phyloP scores from a whole-genome alignment of 1,140 invertebrate genomes.

The Polyergus mexicanus region DNA sequence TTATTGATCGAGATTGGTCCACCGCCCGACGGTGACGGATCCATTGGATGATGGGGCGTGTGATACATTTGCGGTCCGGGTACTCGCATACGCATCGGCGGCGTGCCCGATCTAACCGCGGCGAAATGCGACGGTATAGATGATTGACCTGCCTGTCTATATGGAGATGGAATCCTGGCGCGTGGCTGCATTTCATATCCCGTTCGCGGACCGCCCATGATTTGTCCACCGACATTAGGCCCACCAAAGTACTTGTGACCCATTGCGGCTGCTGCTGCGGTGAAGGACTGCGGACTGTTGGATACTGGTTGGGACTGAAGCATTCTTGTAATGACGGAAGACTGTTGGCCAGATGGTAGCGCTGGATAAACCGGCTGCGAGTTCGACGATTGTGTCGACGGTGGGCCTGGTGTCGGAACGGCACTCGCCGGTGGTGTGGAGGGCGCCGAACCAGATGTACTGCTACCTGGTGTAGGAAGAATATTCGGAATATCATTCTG shows the following conservation, averaged over 20 bases:
- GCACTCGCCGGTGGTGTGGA: conserved; percentile 81
- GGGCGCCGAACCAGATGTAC: conserved; percentile 84
- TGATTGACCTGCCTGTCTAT: conserved; percentile 82
- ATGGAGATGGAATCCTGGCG: conserved; percentile 84
- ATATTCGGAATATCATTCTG: conserved; percentile 79
- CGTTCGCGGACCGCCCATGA: conserved; percentile 82
- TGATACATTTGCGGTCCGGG: conserved; percentile 85
- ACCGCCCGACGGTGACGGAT: conserved; percentile 87
- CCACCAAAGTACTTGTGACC: conserved; percentile 85
- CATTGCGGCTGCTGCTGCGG: conserved; percentile 85
- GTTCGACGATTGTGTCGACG: conserved; percentile 75
- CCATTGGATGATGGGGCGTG: conserved; percentile 86
- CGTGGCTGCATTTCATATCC: conserved; percentile 83
- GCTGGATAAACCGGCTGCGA: conserved; percentile 81
- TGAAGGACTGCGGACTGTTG: conserved; percentile 83
- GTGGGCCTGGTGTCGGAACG: conserved; percentile 74
- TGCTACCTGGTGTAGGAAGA: conserved; percentile 84
- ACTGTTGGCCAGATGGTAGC: conserved; percentile 85
- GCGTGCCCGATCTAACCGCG: conserved; percentile 82
- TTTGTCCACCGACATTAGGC: conserved; percentile 77
- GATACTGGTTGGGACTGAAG: conserved; percentile 87
- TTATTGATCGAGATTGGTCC: conserved; percentile 86
- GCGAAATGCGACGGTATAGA: conserved; percentile 84
- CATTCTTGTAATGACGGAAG: conserved; percentile 90
- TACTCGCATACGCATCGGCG: conserved; percentile 84